Conservation (phyloP, 2,888 invertebrate species). For the Eilema caniola region DNA sequence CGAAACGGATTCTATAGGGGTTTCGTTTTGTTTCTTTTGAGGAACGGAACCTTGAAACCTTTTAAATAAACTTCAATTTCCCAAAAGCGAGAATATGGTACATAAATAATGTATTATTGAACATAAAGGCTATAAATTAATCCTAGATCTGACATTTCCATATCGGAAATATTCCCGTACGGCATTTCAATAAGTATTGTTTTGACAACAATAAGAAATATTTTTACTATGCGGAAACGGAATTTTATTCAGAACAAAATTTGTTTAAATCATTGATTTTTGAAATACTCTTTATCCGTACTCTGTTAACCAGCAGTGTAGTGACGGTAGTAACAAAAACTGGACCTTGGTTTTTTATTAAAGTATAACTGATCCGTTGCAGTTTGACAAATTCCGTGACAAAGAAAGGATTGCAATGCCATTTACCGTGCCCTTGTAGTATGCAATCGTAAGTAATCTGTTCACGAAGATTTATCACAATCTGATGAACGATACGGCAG, state of each 20-base stretch:
- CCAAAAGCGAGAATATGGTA: background rate
- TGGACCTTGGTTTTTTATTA: too few species aligned
- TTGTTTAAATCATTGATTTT: background rate
- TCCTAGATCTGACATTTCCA: background rate
- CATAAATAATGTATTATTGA: too few species aligned
- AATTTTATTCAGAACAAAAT: background rate
- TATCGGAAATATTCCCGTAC: background rate
- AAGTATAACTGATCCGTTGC: background rate
- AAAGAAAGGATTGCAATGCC: too few species aligned
- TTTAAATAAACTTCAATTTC: background rate
- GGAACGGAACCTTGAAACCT: background rate
- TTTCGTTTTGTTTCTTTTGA: background rate
- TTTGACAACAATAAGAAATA: too few species aligned
- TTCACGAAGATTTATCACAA: background rate
- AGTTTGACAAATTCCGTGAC: background rate
- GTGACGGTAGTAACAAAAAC: too few species aligned
- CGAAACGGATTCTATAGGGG: background rate
- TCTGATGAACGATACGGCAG: background rate
- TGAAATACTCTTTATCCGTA: too few species aligned
- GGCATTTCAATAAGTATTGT: background rate
- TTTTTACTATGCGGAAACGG: background rate
- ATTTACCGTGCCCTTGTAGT: too few species aligned
- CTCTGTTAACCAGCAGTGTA: too few species aligned
- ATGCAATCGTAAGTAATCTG: too few species aligned
- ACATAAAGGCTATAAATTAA: background rate